phyloP scores from a whole-genome alignment of 2,888 invertebrate species.

The Schrankia costaestrigalis region DNA sequence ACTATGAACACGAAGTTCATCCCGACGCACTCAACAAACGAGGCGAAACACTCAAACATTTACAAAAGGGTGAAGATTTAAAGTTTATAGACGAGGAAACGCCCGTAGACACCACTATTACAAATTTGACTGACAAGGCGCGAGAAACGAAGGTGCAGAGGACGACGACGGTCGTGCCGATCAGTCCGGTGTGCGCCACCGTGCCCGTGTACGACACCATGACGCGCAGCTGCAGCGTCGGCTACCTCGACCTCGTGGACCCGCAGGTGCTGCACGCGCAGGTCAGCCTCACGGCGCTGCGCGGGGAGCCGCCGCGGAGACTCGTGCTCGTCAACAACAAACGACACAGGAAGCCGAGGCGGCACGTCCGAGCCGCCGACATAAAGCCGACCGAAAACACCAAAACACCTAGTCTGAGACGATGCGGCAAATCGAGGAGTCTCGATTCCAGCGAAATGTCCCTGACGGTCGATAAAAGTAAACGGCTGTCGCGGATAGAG shows the following conservation, averaged over 20 bases:
- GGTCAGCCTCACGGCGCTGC: slow-evolving; percentile 84
- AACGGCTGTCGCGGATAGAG: slow-evolving; percentile 37
- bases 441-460: slow-evolving; percentile 92
- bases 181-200: slow-evolving; percentile 80
- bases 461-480: slow-evolving; percentile 74
- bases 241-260: slow-evolving; percentile 91
- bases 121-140: slow-evolving; percentile 38
- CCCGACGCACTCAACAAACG: slow-evolving; percentile 58
- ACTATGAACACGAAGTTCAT: slow-evolving; percentile 64
- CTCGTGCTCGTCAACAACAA: slow-evolving; percentile 86
- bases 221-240: slow-evolving; percentile 93
- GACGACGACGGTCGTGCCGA: slow-evolving; percentile 83
- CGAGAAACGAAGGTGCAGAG: slow-evolving; percentile 57
- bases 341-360: slow-evolving; percentile 44
- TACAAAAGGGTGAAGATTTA: slow-evolving; percentile 81
- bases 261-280: slow-evolving; percentile 87
- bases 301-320: slow-evolving; percentile 88
- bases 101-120: slow-evolving; percentile 45
- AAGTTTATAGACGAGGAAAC: slow-evolving; percentile 87
- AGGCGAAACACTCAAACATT: slow-evolving; percentile 49
- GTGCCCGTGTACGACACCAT: slow-evolving; percentile 82
- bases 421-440: slow-evolving; percentile 90
- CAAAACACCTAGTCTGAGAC: slow-evolving; percentile 79
- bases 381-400: slow-evolving; percentile 40
- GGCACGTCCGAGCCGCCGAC: slow-evolving; percentile 58